Base-by-base conservation (phyloP, 2,888 invertebrate species). In the Plagiodera versicolora region DNA sequence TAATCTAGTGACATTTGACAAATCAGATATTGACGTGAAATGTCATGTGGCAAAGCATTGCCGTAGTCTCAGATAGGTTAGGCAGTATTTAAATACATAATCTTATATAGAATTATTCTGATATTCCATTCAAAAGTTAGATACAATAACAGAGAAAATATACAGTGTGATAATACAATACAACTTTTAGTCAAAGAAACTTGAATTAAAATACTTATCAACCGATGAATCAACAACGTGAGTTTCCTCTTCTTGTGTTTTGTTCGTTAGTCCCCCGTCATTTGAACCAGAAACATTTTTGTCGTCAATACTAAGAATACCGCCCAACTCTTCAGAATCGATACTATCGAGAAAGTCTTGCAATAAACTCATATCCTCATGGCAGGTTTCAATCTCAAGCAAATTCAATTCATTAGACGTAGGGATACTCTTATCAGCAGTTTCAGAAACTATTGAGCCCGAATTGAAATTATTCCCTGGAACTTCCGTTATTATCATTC, bases 281-380 rank as follows among this genome's bases (percentile, higher is more conserved):
- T 28, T 16, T 28, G 11, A n/a, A 20, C 28, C 28, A 14, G 17
- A 24, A 4, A 48, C 32, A 56, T 18, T 35, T 10, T 24, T 18
- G n/a, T 52, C 19, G 28, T 9, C 53, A 45, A 9, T 35, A 55
- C 39, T 28, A 2, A 53, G 19, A 49, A 54, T 61, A 24, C 52
- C 51, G 9, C 44, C 44, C 8, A 58, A 56, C 28, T 70, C 70
- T 1, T 61, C 67, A 1, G 67, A 67, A 11, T 61, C 65, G 35
- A 72, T 50, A 47, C 64, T 66, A 46, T 63, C 68, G 24, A 72
- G 56, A 32, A 71, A 58, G 18, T 73, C 70, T 51, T 71, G 70
- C 24, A 73, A 58, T 16, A 63, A 59, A 49, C 64, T 63, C 20
- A 71, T 35, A 58, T 73, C 70, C 18, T 66, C 60, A 39, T 70